Conservation (phyloP, 2,113 vertebrate genomes). For the Sylvicapra grimmia region DNA sequence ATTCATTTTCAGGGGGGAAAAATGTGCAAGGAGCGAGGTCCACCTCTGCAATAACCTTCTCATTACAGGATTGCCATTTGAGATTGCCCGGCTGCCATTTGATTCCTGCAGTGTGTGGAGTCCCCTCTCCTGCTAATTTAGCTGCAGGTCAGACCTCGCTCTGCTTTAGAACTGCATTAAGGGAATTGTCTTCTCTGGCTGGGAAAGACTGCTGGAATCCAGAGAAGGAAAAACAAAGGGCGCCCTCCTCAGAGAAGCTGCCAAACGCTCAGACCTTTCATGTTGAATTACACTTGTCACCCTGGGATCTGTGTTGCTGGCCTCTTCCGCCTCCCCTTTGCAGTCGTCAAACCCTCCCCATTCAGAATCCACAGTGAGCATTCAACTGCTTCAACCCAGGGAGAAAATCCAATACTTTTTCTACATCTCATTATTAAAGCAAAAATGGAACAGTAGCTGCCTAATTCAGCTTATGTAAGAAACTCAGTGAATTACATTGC, state of each 20-base stretch:
- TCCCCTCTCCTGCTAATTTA: background rate
- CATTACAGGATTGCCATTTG: background rate
- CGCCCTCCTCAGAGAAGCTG: constrained; percentile 57
- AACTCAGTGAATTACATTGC: background rate
- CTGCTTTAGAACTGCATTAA: background rate
- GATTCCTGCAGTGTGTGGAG: background rate
- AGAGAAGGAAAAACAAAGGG: constrained; percentile 53
- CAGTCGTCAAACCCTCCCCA: constrained; percentile 41
- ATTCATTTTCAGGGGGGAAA: background rate
- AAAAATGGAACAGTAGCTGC: background rate
- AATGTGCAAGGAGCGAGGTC: background rate
- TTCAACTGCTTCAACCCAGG: background rate
- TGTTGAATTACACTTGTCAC: constrained; percentile 69
- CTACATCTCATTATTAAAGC: background rate
- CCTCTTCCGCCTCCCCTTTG: constrained; percentile 3
- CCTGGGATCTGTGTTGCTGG: constrained; percentile 52
- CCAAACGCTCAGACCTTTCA: constrained; percentile 64
- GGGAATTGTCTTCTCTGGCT: constrained; percentile 40
- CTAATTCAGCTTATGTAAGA: background rate
- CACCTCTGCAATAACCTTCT: background rate
- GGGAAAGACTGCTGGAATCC: constrained; percentile 38
- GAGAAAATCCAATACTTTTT: background rate
- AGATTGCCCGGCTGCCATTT: background rate
- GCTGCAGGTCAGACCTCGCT: background rate
- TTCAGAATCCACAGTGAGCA: constrained; percentile 22